A percentile compares a stretch with the other conserved stretches of the same genome.
Conservation (phyloP, 2,113 vertebrate species). For the Pomatorhinus ruficollis region DNA sequence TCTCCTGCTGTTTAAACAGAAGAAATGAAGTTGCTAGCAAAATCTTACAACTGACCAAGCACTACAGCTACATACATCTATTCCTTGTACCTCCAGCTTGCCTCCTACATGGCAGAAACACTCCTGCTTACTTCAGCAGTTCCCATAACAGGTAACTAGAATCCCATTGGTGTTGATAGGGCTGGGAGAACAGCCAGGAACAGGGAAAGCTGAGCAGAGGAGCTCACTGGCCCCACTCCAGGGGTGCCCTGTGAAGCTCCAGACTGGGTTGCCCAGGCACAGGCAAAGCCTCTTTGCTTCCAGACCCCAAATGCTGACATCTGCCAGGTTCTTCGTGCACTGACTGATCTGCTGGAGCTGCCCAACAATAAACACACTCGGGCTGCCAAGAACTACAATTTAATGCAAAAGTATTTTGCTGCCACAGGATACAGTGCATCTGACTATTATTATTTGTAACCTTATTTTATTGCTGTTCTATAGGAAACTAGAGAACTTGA, state of each 20-base stretch:
- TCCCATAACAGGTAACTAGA: not conserved
- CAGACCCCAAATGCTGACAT: rapidly evolving
- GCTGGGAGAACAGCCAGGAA: not conserved
- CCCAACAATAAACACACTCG: not conserved
- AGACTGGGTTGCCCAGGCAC: rapidly evolving
- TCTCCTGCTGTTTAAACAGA: not conserved
- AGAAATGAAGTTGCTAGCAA: not conserved
- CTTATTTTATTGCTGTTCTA: constrained; percentile 44
- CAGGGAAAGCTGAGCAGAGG: not conserved
- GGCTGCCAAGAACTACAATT: not conserved
- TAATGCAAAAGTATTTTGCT: not conserved
- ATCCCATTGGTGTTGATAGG: not conserved
- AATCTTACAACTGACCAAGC: not conserved
- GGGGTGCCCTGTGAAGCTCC: not conserved
- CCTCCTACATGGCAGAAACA: not conserved
- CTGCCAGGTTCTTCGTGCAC: not conserved
- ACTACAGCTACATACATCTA: not conserved
- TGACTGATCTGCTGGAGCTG: not conserved
- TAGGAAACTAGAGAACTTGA: constrained; percentile 33
- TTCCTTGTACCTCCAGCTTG: not conserved
- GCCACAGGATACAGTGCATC: constrained; percentile 14
- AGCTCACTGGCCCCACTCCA: not conserved
- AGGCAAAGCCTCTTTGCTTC: not conserved
- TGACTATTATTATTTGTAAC: constrained; percentile 47
- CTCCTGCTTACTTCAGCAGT: not conserved